Evolutionary conservation across 64 coral and sea anemone species (phyloP).

Genomic region (Actinia equina): DNA sequence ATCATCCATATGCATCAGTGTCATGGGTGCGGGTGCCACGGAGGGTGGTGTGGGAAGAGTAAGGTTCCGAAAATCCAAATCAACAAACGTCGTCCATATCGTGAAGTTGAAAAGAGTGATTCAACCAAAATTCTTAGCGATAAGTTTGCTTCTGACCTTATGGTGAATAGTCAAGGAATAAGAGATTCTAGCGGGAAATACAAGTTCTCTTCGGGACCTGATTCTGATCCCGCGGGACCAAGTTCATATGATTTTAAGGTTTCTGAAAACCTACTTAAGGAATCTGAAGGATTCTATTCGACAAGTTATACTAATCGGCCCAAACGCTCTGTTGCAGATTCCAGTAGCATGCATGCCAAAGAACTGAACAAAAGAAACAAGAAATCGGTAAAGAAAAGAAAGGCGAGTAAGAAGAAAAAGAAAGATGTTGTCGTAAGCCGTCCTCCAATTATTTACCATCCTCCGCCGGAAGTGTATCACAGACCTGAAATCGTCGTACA

Average conservation of each 20-base stretch:
- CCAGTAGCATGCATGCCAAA: conserved; percentile 8
- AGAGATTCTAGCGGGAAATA: background rate
- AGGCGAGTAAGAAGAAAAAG: conserved; percentile 74
- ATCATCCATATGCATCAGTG: conserved; percentile 74
- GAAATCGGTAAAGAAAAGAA: conserved; percentile 28
- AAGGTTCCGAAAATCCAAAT: conserved; percentile 40
- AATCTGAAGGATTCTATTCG: background rate
- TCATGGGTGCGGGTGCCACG: conserved; percentile 46
- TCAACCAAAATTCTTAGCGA: background rate
- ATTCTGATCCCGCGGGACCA: conserved; percentile 13
- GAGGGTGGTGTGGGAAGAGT: conserved; percentile 56
- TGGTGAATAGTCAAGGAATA: conserved; percentile 15
- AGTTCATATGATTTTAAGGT: conserved; percentile 24
- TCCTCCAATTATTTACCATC: conserved; percentile 97
- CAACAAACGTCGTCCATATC: background rate
- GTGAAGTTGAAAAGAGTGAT: background rate
- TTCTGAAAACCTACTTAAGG: conserved; percentile 8
- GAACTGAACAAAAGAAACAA: conserved; percentile 18
- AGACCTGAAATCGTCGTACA: conserved; percentile 97
- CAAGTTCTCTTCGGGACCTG: conserved; percentile 9
- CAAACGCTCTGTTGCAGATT: conserved; percentile 73
- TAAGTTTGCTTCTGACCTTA: conserved; percentile 21
- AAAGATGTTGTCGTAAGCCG: conserved; percentile 99
- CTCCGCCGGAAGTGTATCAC: conserved; percentile 98
- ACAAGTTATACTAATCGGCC: conserved; percentile 37